Base-by-base conservation (phyloP, 2,113 vertebrate species). In the Corythornis madagascariensis region DNA sequence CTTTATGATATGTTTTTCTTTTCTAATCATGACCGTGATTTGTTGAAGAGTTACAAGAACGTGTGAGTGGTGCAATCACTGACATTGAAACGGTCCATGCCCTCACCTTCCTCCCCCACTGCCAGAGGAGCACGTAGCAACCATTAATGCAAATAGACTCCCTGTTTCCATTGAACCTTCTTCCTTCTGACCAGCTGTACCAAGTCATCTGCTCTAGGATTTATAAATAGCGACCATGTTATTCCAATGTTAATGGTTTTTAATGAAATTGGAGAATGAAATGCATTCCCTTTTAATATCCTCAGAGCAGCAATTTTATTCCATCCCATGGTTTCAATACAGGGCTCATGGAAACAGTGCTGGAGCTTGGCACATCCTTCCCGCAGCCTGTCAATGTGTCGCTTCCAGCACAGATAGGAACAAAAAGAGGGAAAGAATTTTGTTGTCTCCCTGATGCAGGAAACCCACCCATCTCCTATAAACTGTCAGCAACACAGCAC, bases 401-500 rank as follows among this genome's bases (percentile, higher is more conserved):
- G 25, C 82, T 93, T 91, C 80, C 93, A 94, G 76, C 42, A 16
- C 18, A 67, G 81, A 50, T 93, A 96, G 93, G 89, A 94, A 90
- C 74, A 91, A 76, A 56, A 43, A 86, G 55, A 94, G 85, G 96
- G 86, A 94, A 93, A 92, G 72, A 67, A 90, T 95, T 91, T 40
- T 7, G 87, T 90, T 95, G 83, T 91, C 71, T 75, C 63, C 45
- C 35, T 22, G 57, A 52, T 29, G 57, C 94, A 93, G 95, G 96
- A 96, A 96, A 96, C 92, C 91, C 94, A 79, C 92, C 93, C 95
- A 96, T 89, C 57, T 93, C 90, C 89, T 94, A 60, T 47, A 83
- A 79, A 67, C 73, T 53, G 40, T 75, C 69, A 89, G 69, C 4
- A 1, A 35, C 75, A 73, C 7, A 1, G 55, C 38, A 10, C 77